Base-by-base conservation (phyloP, 2,113 vertebrate genomes). In the Lophius piscatorius region DNA sequence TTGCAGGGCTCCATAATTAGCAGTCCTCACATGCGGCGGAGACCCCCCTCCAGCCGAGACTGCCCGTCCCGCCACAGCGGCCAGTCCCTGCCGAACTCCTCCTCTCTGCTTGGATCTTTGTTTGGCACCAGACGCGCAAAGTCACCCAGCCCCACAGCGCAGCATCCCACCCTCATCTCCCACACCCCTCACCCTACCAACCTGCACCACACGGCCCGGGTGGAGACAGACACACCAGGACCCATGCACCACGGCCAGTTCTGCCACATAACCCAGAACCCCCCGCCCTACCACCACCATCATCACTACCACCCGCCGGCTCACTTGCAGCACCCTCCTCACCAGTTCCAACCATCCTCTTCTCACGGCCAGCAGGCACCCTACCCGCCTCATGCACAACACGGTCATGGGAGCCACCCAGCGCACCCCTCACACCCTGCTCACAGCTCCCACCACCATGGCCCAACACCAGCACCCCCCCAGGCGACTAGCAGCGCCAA, bases 1-100 rank as follows among this genome's bases (percentile, higher is more conserved):
- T 64, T 91, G 84, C 93, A 98, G 96, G 97, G 96, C 66, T 98
- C 97, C 93, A 95, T 96, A 94, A 98, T 98, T 97, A 98, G 93
- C 95, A 97, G 96, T 70, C 96, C 97, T 85, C 95, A 97, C 91
- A 93, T 93, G 86, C 92, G 94, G 85, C 92, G 93, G 74, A 93
- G 95, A 92, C 84, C 93, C 78, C 91, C 94, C 60, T 94, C 96
- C 87, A 93, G 92, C 85, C 93, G 94, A 80, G 96, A 98, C 90
- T 94, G 95, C 82, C 94, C 97, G 48, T 92, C 95, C 81, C 94
- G 95, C 84, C 94, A 95, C 91, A 92, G 93, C 77, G 94, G 94
- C 87, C 94, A 95, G 89, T 87, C 95, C 48, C 86, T 94, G 87
- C 92, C 95, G 75, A 95, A 92, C 87, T 97, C 96, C 65, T 94